phyloP scores from a whole-genome alignment of 2,113 vertebrate genomes.

The Strix aluco region DNA sequence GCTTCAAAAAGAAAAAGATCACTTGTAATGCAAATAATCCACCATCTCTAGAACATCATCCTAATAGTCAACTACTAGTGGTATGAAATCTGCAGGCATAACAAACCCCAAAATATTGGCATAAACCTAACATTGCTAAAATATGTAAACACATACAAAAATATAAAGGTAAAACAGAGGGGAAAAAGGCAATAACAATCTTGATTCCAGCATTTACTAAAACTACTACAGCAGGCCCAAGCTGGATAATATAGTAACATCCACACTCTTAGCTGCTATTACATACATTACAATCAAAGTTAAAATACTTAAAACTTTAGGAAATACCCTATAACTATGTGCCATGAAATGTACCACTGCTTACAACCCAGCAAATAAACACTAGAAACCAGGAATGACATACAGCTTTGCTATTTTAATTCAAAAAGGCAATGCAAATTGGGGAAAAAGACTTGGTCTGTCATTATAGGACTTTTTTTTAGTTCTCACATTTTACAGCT shows the following conservation, averaged over 20 bases:
- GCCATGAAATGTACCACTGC: neutral
- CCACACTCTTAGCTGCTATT: neutral
- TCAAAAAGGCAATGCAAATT: neutral
- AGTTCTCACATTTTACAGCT: neutral
- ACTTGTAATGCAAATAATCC: constrained; percentile 62
- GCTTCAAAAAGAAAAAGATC: constrained; percentile 27
- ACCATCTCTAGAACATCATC: neutral
- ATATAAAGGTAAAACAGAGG: neutral
- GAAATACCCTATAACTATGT: neutral
- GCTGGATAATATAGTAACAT: neutral
- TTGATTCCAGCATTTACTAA: neutral
- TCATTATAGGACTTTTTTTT: neutral
- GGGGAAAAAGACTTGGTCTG: neutral
- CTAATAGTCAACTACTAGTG: neutral
- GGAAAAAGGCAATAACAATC: neutral
- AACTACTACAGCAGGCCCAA: neutral
- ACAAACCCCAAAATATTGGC: neutral
- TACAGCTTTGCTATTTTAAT: neutral
- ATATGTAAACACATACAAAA: neutral
- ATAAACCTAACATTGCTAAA: neutral
- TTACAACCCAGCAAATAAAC: neutral
- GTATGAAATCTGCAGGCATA: neutral
- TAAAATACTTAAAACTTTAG: neutral
- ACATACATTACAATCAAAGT: neutral
- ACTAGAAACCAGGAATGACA: neutral